Base-by-base conservation (phyloP, 2,113 vertebrate species). In the Tretioscincus oriximinensis region DNA sequence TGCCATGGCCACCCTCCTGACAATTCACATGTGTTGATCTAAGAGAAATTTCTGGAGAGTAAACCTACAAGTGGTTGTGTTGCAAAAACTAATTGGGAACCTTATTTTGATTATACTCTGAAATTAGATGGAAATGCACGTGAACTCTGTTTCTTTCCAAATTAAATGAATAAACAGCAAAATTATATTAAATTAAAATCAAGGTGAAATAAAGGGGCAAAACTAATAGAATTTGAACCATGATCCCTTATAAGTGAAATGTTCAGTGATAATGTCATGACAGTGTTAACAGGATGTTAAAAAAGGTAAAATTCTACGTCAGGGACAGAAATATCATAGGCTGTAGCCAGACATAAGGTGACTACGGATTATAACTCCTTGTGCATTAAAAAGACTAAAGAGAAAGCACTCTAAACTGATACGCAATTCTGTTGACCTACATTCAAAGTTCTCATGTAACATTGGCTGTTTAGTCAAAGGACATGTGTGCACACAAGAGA, bases 1-100 rank as follows among this genome's bases (percentile, higher is more conserved):
- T 69, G 22, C 60, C 35, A 76, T 35, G 10, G 7, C 35, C 81
- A 82, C 81, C 64, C 20, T 49, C 74, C 61, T 85, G 83, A 86
- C 72, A 80, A 88, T 86, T 67, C 85, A 78, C 77, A 91, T 94
- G 93, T 93, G 90, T 90, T 94, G 85, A 82, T 92, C 89, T 88
- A 86, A 85, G 69, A 83, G 89, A 91, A 85, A 84, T 90, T 90
- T 93, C 88, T 88, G 86, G 83, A 67, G 86, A 83, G 86, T 88
- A 86, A 88, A 88, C 76, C 67, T 84, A 87, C 85, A 87, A 81
- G 21, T 80, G 61, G 71, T 64, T 81, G 67, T 80, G 81, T 88
- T 87, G 84, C 65, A 70, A 83, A 91, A 82, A 35, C 20, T 26
- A 26, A 76, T 84, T 81, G 21, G 29, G 70, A 63, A 49, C 21